A percentile compares a stretch with the other conserved stretches of the same genome.
Evolutionary conservation across 1,140 invertebrate genomes (phyloP).

Genomic region (Sweltsa coloradensis): DNA sequence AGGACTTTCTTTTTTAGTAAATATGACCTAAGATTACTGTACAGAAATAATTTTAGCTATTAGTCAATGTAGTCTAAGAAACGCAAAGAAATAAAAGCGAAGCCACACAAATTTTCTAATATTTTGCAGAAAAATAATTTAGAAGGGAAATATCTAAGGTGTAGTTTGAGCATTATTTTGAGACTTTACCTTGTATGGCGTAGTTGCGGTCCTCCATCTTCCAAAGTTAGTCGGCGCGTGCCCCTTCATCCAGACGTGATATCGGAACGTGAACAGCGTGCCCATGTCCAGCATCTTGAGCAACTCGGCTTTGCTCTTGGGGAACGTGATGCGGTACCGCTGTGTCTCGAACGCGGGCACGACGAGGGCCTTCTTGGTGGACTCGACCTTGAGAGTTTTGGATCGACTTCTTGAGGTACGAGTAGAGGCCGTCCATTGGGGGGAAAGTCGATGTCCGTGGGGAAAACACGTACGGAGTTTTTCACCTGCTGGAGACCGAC

Average conservation of each 20-base stretch:
- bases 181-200: slow-evolving; percentile 75
- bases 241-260: slow-evolving; percentile 66
- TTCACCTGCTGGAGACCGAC: slow-evolving; percentile 69
- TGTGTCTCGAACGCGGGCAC: slow-evolving; percentile 89
- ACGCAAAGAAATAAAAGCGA: too few relatives aligned
- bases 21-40: too few relatives aligned
- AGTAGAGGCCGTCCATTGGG: slow-evolving; percentile 72
- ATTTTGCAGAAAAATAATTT: too few relatives aligned
- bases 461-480: slow-evolving; percentile 76
- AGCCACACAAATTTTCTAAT: too few relatives aligned
- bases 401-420: slow-evolving; percentile 52
- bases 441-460: slow-evolving; percentile 88
- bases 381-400: slow-evolving; percentile 41
- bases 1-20: too few relatives aligned
- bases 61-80: too few relatives aligned
- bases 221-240: slow-evolving; percentile 81
- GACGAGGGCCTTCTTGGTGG: slow-evolving; percentile 58
- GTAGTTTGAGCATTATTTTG: too few relatives aligned
- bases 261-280: slow-evolving; percentile 70
- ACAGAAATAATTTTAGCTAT: too few relatives aligned
- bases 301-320: slow-evolving; percentile 66
- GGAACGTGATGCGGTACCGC: slow-evolving; percentile 69
- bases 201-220: slow-evolving; percentile 65
- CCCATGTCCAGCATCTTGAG: slow-evolving; percentile 61
- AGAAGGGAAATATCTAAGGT: too few relatives aligned